phyloP scores from a whole-genome alignment of 1,140 invertebrate genomes.

The Ruditapes philippinarum region DNA sequence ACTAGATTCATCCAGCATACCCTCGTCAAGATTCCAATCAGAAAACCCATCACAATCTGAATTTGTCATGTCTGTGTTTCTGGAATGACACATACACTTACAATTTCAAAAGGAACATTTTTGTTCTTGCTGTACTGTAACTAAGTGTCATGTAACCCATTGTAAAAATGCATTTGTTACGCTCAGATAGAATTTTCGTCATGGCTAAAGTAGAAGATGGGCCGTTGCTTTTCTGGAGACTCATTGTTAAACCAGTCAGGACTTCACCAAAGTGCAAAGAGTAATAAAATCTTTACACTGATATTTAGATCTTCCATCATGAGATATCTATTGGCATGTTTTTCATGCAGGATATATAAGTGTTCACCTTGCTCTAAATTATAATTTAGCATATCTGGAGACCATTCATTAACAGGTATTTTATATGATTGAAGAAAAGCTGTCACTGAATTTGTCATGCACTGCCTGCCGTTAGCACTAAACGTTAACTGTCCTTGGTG shows the following conservation, averaged over 20 bases:
- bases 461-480: neutral
- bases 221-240: neutral
- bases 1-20: neutral
- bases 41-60: neutral
- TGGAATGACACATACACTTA: neutral
- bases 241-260: neutral
- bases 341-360: neutral
- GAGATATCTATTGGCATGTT: neutral
- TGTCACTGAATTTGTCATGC: neutral
- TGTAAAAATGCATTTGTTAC: neutral
- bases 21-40: neutral
- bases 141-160: neutral
- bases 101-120: slow-evolving; percentile 3
- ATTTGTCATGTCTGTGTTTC: neutral
- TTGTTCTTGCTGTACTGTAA: slow-evolving; percentile 14
- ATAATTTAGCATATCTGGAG: neutral
- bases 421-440: neutral
- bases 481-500: neutral
- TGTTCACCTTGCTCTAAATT: neutral
- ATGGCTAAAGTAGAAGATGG: slow-evolving; percentile 2
- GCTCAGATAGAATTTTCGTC: neutral
- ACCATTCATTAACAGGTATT: neutral
- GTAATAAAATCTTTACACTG: neutral
- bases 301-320: neutral
- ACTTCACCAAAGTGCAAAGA: neutral